Base-by-base conservation (phyloP, 2,113 vertebrate species). In the Mirounga angustirostris region DNA sequence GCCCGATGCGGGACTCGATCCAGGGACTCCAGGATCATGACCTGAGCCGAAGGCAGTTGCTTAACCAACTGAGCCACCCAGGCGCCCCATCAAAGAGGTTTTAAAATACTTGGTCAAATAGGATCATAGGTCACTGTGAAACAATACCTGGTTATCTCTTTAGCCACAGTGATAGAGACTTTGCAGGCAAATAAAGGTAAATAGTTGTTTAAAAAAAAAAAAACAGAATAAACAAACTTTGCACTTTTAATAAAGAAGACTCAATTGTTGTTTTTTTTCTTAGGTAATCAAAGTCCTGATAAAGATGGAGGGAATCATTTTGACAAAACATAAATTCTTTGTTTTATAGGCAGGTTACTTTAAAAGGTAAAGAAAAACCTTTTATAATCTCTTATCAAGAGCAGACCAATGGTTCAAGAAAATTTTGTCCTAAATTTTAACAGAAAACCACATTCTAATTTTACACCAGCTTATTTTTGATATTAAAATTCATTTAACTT, bases 401-500 rank as follows among this genome's bases (percentile, higher is more conserved):
- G 30, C 40, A 61, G 30, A n/a, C 13, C 40, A 18, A 24, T 33
- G 59, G 59, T 78, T 67, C 56, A 78, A 63, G 87, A 89, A 78
- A 89, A 59, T 30, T n/a, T 30, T 50, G 8, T 50, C 40, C 40
- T 78, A 50, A 78, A 78, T n/a, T 78, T 89, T 16, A 89, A 74
- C 71, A 78, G 40, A 78, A 89, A 89, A 78, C 43, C 21, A 61
- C 43, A 33, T 50, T 81, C 59, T 87, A 56, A 56, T 71, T 87
- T 71, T 50, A n/a, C 19, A 1, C 76, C 76, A 79, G 46, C 76
- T 79, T 79, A 54, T 79, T 79, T 79, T 79, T 54, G 46, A 79
- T 79, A 79, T 79, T 79, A 79, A 79, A 79, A 79, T 79, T 79
- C 76, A 79, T 79, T 79, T 79, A 54, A 79, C 76, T 79, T 89